Conservation (phyloP, 1,140 invertebrate species). For the Antheraea mylitta region DNA sequence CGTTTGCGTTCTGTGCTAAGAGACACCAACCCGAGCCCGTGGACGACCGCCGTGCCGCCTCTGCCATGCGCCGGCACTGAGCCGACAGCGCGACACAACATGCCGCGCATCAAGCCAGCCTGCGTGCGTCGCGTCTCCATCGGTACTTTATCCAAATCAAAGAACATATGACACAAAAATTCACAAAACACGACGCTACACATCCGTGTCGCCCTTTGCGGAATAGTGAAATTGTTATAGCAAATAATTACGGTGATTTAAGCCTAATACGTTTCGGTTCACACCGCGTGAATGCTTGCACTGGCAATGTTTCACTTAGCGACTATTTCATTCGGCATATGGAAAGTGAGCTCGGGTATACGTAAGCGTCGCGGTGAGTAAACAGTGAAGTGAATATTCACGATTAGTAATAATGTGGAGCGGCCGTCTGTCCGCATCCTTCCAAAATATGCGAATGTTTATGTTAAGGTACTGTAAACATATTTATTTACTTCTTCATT, state of each 20-base stretch:
- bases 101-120: constrained; percentile 75
- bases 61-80: constrained; percentile 61
- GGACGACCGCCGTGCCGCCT: constrained; percentile 8
- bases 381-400: constrained; percentile 66
- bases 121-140: constrained; percentile 76
- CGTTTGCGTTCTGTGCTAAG: constrained; percentile 9
- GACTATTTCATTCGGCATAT: constrained; percentile 80
- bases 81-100: constrained; percentile 51
- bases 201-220: constrained; percentile 19
- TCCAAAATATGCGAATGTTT: neutral
- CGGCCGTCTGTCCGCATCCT: neutral
- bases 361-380: constrained; percentile 76
- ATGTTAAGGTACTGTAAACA: constrained; percentile 12
- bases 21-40: constrained; percentile 8
- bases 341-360: constrained; percentile 67
- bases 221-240: constrained; percentile 30
- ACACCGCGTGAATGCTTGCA: neutral
- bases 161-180: constrained; percentile 31
- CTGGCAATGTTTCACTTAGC: constrained; percentile 79
- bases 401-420: neutral
- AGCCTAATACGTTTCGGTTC: neutral
- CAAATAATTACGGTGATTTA: constrained; percentile 8
- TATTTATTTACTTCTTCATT: constrained; percentile 3
- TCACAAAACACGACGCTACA: constrained; percentile 38
- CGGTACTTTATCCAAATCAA: constrained; percentile 57